Evolutionary conservation across 2,888 invertebrate genomes (phyloP), one percentile per base, ranked within the genome.

Genomic region (Drosophila acutilabella): DNA sequence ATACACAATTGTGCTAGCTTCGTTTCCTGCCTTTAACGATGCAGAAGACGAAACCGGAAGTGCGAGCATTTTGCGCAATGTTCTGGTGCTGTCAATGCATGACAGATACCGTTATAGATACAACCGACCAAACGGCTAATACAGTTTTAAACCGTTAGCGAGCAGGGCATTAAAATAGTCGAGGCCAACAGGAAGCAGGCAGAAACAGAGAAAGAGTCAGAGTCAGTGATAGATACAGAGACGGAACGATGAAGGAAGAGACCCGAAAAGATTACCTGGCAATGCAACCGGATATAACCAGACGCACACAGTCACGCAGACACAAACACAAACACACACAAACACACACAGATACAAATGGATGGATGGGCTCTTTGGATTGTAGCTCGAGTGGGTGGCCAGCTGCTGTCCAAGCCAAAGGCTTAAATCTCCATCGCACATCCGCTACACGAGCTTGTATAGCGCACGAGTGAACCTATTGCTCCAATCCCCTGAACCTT

Each of bases 391-490:
- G 57, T 61, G 68, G 58, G 47, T 20, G 45, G 60, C 54, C 36
- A 45, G 26, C 53, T 62, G 64, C 48, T 66, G 67, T 67, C 40
- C 76, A 67, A 68, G 64, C 73, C 53, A 75, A 65, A 77, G 81
- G 83, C 87, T 84, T 84, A 87, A 87, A 84, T 84, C 84, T 84
- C 81, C 75, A 84, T 81, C 78, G 84, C 68, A 83, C 83, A 87
- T 83, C 83, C 83, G 84, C 72, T 84, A 71, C 86, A 83, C 84
- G 87, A 83, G 77, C 81, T 86, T 79, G 79, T 81, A 69, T 77
- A 83, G 84, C 87, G 87, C 87, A 87, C 83, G 84, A 83, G 45
- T 84, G 83, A 64, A 72, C 65, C 67, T 69, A 56, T 71, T 44
- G 58, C 8, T 18, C 56, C 42, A 30, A 13, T 2, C 36, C 20